Evolutionary conservation across 2,113 vertebrate species (phyloP), one percentile per base, ranked within the genome.

Genomic region (Tyrannus savana): DNA sequence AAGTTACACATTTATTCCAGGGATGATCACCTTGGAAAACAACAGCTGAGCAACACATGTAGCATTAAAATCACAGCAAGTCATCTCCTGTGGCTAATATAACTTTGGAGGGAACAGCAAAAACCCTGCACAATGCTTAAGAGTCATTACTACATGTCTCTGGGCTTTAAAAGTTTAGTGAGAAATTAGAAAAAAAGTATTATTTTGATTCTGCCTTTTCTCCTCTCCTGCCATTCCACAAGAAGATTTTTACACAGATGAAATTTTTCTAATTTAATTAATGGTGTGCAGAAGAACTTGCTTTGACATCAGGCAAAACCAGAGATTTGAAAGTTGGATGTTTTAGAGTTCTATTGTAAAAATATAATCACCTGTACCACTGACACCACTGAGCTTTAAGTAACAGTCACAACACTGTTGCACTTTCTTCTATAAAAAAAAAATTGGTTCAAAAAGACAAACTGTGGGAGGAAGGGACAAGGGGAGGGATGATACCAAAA

Each of bases 111-210:
- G 12, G 13, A 44, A 83, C 39, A 60, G 59, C 9, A 49, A 35
- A 47, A 3, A 3, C 25, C 14, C 12, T 35, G 24, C 12, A 10
- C 1, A 0, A 21, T 23, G 53, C 9, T 7, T 35, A 19, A 13
- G 14, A 69, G 39, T 53, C 19, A 42, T 28, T 23, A n/a, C 16
- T 39, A 41, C 6, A 15, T 14, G 41, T 9, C 25, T 56, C 14
- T 23, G 15, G 47, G n/a, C 5, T 72, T 60, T 27, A 35, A 35
- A 31, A 37, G 3, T 64, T 60, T 27, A 66, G 12, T 5, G 13
- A 71, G 41, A 79, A 66, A 23, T 55, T n/a, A 59, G 35, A 39
- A 72, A 33, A 56, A 60, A 35, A 3, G 23, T 2, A 2, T 21
- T 25, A 41, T 56, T 80, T 71, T 31, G 23, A 71, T 50, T 71